Base-by-base conservation (phyloP, 2,888 invertebrate genomes). In the Elysia crispata region DNA sequence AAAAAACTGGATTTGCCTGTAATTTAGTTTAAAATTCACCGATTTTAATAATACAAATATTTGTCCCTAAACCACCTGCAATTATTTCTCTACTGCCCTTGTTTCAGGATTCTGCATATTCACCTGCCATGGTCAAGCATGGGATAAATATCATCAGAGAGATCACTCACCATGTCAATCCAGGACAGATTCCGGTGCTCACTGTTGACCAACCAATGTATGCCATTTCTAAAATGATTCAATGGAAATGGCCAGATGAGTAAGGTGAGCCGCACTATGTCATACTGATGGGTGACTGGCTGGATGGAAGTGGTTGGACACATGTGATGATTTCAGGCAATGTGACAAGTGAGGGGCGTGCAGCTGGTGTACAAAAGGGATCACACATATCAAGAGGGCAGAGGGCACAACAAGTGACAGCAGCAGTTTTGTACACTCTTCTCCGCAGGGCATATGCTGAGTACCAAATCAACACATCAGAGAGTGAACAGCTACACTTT, bases 281-380 rank as follows among this genome's bases (percentile, higher is more conserved):
- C 15, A 81, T 89, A 0, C 83, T 89, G 84, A 81, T 89, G 62
- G 89, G 89, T 18, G 88, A 88, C 28, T 81, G 89, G 49, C 88
- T 90, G 78, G 87, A 86, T 73, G 88, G 89, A 70, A 86, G 88
- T 84, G 85, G 87, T 18, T 79, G 83, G 18, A 77, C 86, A 77
- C 85, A 82, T 66, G 77, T 83, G 1, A 28, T 89, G 23, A 88
- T 87, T 8, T 72, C 79, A 66, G 79, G n/a, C n/a, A n/a, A n/a
- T n/a, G n/a, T n/a, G n/a, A n/a, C n/a, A n/a, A n/a, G n/a, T n/a
- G n/a, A n/a, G n/a, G n/a, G n/a, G n/a, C n/a, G n/a, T n/a, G n/a
- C n/a, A n/a, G n/a, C n/a, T n/a, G n/a, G n/a, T n/a, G 80, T 66
- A 76, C 88, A 1, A 67, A 86, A 54, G 85, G 79, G 25, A 86